Conservation (phyloP, 2,888 invertebrate genomes). For the Cantharis flavilabris region DNA sequence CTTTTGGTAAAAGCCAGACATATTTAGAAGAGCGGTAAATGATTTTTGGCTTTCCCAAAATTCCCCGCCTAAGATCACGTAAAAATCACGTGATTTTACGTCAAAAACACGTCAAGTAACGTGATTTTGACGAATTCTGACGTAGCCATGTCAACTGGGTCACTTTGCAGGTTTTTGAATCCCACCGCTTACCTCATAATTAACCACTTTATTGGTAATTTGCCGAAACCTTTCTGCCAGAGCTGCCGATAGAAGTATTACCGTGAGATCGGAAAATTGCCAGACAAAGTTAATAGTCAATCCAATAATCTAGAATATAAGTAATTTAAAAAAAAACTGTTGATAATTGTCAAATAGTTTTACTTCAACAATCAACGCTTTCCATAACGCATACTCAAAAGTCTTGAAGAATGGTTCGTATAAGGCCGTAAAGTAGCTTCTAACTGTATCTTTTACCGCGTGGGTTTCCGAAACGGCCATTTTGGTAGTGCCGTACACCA, state of each 20-base stretch:
- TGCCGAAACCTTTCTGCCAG: constrained; percentile 25
- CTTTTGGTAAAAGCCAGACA: too few relatives aligned
- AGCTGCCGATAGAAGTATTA: constrained; percentile 22
- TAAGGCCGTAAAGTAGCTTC: constrained; percentile 9
- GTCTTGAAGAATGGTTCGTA: constrained; percentile 14
- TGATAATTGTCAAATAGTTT: not conserved
- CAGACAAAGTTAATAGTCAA: constrained; percentile 20
- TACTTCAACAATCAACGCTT: constrained; percentile 17
- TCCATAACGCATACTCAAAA: constrained; percentile 17
- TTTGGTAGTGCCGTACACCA: constrained; percentile 11
- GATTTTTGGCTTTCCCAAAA: too few relatives aligned
- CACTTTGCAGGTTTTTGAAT: too few relatives aligned
- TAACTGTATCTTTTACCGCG: not conserved
- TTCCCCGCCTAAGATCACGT: too few relatives aligned
- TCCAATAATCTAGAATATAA: constrained; percentile 15
- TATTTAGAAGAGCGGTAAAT: too few relatives aligned
- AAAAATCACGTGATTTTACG: too few relatives aligned
- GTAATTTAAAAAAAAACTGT: not conserved
- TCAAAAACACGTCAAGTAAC: too few relatives aligned
- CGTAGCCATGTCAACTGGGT: too few relatives aligned
- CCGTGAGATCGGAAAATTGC: constrained; percentile 29
- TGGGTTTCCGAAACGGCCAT: not conserved
- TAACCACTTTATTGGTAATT: constrained; percentile 13
- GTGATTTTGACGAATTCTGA: too few relatives aligned
- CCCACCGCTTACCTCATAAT: not conserved